These are phyloP conservation scores for Gymnocephalus cernua DNA, from an alignment of 2,113 vertebrate species.

Conservation along the genomic window DNA sequence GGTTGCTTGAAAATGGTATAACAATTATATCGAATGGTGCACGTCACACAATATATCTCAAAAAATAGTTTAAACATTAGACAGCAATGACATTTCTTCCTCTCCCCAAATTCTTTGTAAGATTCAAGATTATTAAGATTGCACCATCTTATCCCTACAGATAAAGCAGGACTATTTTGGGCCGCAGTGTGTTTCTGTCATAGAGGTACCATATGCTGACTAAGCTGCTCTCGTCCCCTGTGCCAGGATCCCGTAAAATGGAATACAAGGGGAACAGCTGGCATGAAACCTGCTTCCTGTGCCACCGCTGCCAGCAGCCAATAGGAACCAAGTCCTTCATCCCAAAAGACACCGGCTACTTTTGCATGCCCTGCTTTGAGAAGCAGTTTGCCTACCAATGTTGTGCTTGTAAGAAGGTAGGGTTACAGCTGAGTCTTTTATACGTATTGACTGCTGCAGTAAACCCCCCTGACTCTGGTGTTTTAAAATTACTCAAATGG, in stretches of 20 bases:
- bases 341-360: conserved; percentile 94
- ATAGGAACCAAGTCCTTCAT: conserved; percentile 99
- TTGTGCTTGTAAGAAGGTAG: conserved; percentile 95
- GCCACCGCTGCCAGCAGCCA: conserved; percentile 94
- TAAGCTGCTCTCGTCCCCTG: conserved; percentile 62
- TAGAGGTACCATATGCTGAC: conserved; percentile 72
- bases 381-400: conserved; percentile 96
- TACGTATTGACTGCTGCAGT: conserved; percentile 25
- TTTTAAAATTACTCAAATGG: conserved; percentile 24
- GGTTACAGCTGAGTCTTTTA: conserved; percentile 24
- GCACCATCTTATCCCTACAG: conserved; percentile 15
- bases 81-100: background rate
- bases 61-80: background rate
- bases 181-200: conserved; percentile 47
- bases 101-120: conserved; percentile 2
- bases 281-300: conserved; percentile 98
- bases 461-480: conserved; percentile 38
- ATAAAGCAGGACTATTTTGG: conserved; percentile 51
- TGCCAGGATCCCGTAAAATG: conserved; percentile 97
- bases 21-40: no score
- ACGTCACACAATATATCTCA: no score
- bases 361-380: conserved; percentile 96
- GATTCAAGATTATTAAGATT: conserved; percentile 31
- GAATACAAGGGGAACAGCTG: conserved; percentile 98
- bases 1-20: no score